These are phyloP conservation scores for Tachysurus fulvidraco DNA, from an alignment of 2,113 vertebrate species.

Conservation along the genomic window DNA sequence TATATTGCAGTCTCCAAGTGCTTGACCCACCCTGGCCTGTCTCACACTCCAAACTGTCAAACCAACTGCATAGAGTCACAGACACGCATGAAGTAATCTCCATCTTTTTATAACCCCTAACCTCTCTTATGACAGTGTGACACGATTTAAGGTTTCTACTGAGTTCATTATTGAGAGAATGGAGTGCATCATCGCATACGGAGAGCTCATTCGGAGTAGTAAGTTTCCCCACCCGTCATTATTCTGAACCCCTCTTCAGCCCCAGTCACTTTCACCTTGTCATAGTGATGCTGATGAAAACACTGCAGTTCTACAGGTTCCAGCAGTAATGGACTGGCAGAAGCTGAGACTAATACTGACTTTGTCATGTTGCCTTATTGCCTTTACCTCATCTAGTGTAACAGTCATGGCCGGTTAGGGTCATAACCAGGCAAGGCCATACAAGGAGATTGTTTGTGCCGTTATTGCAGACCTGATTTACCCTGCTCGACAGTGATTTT, in stretches of 20 bases:
- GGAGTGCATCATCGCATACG: conserved; percentile 28
- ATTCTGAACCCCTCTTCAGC: conserved; percentile 3
- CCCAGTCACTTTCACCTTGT: conserved; percentile 39
- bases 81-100: conserved; percentile 45
- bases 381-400: conserved; percentile 45
- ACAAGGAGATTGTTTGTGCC: not conserved
- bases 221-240: conserved; percentile 10
- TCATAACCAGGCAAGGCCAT: conserved; percentile 6
- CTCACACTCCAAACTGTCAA: conserved; percentile 20
- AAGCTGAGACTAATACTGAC: conserved; percentile 41
- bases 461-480: conserved; percentile 24
- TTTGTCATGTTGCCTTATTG: conserved; percentile 40
- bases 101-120: conserved; percentile 31
- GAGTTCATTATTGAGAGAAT: conserved; percentile 29
- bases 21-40: conserved; percentile 16
- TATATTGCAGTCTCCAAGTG: conserved; percentile 31
- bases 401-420: conserved; percentile 37
- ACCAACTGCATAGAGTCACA: conserved; percentile 24
- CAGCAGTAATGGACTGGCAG: conserved; percentile 32
- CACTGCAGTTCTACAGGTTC: conserved; percentile 12
- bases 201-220: conserved; percentile 10
- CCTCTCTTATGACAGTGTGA: conserved; percentile 28
- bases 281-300: conserved; percentile 37
- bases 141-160: conserved; percentile 27
- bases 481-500: conserved; percentile 26